Evolutionary conservation across 2,797 vertebrate genomes (phyloP).

Genomic region (Danio kyathit): DNA sequence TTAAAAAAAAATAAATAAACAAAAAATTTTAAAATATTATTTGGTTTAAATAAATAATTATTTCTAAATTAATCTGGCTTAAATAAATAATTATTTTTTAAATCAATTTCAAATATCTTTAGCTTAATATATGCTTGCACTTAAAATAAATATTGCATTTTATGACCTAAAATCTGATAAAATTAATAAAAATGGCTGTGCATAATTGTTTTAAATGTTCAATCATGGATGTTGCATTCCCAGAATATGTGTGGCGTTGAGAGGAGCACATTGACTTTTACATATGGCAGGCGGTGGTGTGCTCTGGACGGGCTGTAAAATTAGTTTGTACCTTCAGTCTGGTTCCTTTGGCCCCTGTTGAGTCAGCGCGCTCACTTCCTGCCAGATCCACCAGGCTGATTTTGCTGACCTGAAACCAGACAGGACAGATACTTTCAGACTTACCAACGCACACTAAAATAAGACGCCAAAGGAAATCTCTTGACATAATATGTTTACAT

Average conservation of each 20-base stretch:
- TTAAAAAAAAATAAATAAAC: neutral
- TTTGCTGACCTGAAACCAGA: conserved; percentile 91
- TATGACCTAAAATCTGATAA: neutral
- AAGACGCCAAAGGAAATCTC: conserved; percentile 13
- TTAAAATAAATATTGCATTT: conserved; percentile 4
- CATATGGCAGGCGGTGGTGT: conserved; percentile 10
- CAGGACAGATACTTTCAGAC: conserved; percentile 38
- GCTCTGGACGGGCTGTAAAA: conserved; percentile 16
- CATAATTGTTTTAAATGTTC: neutral
- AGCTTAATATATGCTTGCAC: neutral
- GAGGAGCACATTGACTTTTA: conserved; percentile 6
- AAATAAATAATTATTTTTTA: too few species aligned
- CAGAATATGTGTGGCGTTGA: neutral
- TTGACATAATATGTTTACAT: neutral
- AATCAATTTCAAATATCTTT: neutral
- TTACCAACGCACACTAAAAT: conserved; percentile 45
- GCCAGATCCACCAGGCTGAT: conserved; percentile 98
- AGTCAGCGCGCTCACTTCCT: conserved; percentile 96
- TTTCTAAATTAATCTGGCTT: too few species aligned
- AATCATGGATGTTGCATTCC: neutral
- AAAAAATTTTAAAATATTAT: too few species aligned
- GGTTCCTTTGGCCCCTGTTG: conserved; percentile 96
- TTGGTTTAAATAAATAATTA: too few species aligned
- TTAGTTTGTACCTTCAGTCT: conserved; percentile 88
- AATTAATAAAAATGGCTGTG: neutral